Conservation (phyloP, 2,888 invertebrate genomes). For the Cephus spinipes region DNA sequence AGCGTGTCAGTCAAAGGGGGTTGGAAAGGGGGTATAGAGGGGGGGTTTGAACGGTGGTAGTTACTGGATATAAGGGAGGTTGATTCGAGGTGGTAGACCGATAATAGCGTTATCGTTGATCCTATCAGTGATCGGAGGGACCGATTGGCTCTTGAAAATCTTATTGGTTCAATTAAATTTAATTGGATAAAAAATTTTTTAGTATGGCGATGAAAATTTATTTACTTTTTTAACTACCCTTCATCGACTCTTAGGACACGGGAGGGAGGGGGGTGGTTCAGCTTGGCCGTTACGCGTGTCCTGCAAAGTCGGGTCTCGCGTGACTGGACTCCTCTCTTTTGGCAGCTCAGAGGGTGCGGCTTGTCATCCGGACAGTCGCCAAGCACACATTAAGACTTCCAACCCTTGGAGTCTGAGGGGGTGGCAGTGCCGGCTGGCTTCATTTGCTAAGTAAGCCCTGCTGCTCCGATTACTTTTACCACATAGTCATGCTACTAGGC, state of each 20-base stretch:
- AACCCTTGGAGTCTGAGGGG: slow-evolving; percentile 22
- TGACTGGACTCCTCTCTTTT: slow-evolving; percentile 36
- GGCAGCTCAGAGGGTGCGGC: slow-evolving; percentile 42
- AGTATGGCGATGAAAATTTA: neutral
- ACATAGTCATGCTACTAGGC: slow-evolving; percentile 12
- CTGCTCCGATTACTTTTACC: slow-evolving; percentile 14
- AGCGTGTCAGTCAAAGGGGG: slow-evolving; percentile 52
- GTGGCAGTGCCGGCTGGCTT: slow-evolving; percentile 22
- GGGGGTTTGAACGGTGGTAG: neutral
- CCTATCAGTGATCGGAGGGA: slow-evolving; percentile 17
- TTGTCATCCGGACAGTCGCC: slow-evolving; percentile 29
- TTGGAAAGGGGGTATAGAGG: neutral
- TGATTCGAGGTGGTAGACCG: slow-evolving; percentile 2
- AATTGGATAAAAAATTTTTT: neutral
- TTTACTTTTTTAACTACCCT: neutral
- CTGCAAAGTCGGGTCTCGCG: slow-evolving; percentile 46
- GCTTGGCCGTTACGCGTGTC: slow-evolving; percentile 30
- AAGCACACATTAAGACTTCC: slow-evolving; percentile 46
- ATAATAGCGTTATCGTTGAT: slow-evolving; percentile 36
- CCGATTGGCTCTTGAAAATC: neutral
- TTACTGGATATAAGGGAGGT: neutral
- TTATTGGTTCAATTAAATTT: neutral
- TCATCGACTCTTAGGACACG: neutral
- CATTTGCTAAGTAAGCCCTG: slow-evolving; percentile 37
- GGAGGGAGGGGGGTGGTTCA: neutral